Evolutionary conservation across 2,113 vertebrate species (phyloP), one percentile per base, ranked within the genome.

Genomic region (Esox niger): DNA sequence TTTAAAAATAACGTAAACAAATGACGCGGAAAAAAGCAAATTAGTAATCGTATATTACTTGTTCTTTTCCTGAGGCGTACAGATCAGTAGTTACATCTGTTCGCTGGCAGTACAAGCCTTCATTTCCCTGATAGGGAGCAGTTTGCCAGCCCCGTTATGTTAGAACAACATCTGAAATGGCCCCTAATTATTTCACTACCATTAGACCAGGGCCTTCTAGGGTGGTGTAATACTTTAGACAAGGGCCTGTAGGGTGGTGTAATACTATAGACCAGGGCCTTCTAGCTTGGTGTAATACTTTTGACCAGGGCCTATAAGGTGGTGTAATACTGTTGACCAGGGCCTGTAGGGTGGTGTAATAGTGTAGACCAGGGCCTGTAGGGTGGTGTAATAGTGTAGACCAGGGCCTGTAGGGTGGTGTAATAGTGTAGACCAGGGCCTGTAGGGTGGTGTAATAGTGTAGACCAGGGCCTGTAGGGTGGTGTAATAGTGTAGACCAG

Each of bases 41-140:
- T n/a, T n/a, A n/a, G n/a, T n/a, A n/a, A n/a, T n/a, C n/a, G n/a
- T n/a, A n/a, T n/a, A n/a, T n/a, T n/a, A 70, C 80, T 54, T 55
- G 57, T 35, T 57, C 54, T 62, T 29, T 31, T 61, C 9, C 20
- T 33, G 38, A 64, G 58, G 68, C 56, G 57, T 59, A 81, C 68
- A 71, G 54, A 72, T 64, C 57, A 31, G 59, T 74, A 30, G 5
- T 6, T 21, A n/a, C 20, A 21, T 25, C 49, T 15, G 49, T 21
- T 54, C 6, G 21, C 23, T 54, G 20, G 38, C 38, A 17, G 38
- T 43, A 43, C 13, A 43, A 43, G 3, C 13, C 15, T 43, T 43
- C 5, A 43, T 43, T 17, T 43, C 38, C 17, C 38, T 43, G 38
- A 43, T 43, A 43, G 38, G 11, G 17, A 43, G 55, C 9, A 13